Percentiles rank a stretch among this genome's conserved stretches.
Evolutionary conservation across 1,140 invertebrate species (phyloP).

Genomic region (Laodelphax striatellus): DNA sequence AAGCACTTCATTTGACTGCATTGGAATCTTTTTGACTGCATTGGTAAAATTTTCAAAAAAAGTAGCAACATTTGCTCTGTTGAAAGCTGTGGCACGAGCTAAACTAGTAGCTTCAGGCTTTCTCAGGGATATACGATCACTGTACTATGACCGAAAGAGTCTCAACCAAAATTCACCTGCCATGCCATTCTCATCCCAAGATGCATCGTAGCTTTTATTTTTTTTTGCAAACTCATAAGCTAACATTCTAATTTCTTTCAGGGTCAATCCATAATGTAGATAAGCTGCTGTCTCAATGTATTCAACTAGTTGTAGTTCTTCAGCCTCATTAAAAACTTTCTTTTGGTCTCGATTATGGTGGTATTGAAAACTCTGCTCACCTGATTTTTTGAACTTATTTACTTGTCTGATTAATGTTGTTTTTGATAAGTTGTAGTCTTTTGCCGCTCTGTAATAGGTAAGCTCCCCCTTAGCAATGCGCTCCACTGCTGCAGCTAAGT

Average conservation of each 20-base stretch:
- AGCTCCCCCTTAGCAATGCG: background rate
- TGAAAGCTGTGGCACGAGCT: conserved; percentile 32
- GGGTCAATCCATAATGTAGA: conserved; percentile 23
- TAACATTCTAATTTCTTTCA: conserved; percentile 14
- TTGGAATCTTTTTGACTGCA: background rate
- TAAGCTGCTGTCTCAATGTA: conserved; percentile 19
- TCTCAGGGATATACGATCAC: conserved; percentile 24
- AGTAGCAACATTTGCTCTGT: conserved; percentile 30
- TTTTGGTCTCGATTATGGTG: background rate
- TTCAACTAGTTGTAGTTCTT: conserved; percentile 18
- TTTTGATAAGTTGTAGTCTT: background rate
- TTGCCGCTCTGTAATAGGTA: background rate
- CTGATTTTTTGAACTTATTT: background rate
- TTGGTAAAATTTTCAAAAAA: conserved; percentile 30
- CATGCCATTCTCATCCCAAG: conserved; percentile 29
- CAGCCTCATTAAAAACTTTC: background rate
- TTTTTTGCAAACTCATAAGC: conserved; percentile 24
- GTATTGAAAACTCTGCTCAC: background rate
- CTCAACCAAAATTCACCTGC: too few species aligned
- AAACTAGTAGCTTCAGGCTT: conserved; percentile 33
- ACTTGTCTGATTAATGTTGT: conserved; percentile 3
- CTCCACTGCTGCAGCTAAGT: conserved; percentile 2
- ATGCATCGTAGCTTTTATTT: conserved; percentile 21
- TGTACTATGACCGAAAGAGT: conserved; percentile 17
- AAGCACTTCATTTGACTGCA: too few species aligned